These are phyloP conservation scores for Poeciliopsis infans DNA, from an alignment of 2,797 vertebrate genomes.

Conservation along the genomic window DNA sequence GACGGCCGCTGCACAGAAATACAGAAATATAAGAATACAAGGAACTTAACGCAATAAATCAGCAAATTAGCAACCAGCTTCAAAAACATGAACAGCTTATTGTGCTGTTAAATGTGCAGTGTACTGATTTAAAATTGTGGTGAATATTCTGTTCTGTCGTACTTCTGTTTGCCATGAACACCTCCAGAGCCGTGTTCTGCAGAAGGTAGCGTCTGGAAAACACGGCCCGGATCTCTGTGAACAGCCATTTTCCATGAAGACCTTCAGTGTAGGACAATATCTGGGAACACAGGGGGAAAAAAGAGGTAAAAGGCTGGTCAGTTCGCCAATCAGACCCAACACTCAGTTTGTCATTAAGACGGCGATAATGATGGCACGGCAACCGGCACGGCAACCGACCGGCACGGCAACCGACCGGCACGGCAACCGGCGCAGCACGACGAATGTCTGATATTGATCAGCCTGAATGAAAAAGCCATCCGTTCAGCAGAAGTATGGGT, in stretches of 20 bases:
- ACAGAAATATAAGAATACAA: conserved; percentile 18
- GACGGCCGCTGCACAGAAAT: conserved; percentile 84
- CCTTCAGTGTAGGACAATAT: conserved; percentile 94
- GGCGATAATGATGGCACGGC: conserved; percentile 36
- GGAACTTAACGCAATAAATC: background rate
- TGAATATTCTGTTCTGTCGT: conserved; percentile 49
- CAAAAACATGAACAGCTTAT: no score
- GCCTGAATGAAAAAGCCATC: no score
- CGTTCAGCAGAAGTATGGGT: no score
- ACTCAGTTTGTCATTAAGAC: background rate
- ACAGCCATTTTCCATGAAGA: conserved; percentile 98
- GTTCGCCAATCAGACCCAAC: background rate
- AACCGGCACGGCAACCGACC: conserved; percentile 21
- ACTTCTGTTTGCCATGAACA: conserved; percentile 99
- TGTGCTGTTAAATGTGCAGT: no score
- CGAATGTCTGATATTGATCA: conserved; percentile 83
- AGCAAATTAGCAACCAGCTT: background rate
- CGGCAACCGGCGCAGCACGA: conserved; percentile 62
- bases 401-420: conserved; percentile 24
- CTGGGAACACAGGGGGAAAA: conserved; percentile 65
- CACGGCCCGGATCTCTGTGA: conserved; percentile 92
- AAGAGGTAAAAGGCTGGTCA: background rate
- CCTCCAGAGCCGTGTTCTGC: conserved; percentile 96
- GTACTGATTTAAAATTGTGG: no score
- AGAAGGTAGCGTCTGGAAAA: conserved; percentile 96